Evolutionary conservation across 2,797 vertebrate genomes (phyloP), one percentile per base, ranked within the genome.

Genomic region (Sebastes vulpes): DNA sequence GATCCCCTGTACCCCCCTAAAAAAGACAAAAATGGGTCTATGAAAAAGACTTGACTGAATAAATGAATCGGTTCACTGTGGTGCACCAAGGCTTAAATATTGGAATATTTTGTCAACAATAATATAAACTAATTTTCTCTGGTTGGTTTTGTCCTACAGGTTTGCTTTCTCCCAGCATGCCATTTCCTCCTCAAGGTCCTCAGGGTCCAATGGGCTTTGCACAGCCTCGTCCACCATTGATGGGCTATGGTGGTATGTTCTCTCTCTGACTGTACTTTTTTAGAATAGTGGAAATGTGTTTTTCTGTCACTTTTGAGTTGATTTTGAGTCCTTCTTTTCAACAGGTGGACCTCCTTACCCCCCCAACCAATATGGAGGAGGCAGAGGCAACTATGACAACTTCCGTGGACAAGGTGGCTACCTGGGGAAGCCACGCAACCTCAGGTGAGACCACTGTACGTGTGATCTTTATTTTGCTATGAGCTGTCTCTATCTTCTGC

Each of bases 341-440:
- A 23, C 71, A 94, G 97, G 96, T 25, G 97, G 92, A 1, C 97
- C 97, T 72, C 97, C 97, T 0, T 98, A 97, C 66, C 97, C 97
- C 0, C 98, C 97, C 0, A 97, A 96, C 84, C 97, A 98, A 1
- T 99, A 96, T 1, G 96, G 95, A 53, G 97, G 95, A 50, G 97
- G 97, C 10, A 93, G 98, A 72, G 98, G 98, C 9, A 97, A 96
- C 93, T 98, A 98, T 6, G 98, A 98, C 89, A 96, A 96, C 72
- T 98, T 98, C 87, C 94, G 98, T 10, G 98, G 98, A 16, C 98
- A 98, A 85, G 97, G 96, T 64, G 97, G 97, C 53, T 97, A 97
- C 81, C 95, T 96, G 6, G 97, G 97, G 4, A 99, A 99, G 88
- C 97, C 97, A 26, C 96, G 97, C 23, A 98, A 97, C 96, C 96